phyloP scores from a whole-genome alignment of 2,113 vertebrate species.

The Notechis scutatus region DNA sequence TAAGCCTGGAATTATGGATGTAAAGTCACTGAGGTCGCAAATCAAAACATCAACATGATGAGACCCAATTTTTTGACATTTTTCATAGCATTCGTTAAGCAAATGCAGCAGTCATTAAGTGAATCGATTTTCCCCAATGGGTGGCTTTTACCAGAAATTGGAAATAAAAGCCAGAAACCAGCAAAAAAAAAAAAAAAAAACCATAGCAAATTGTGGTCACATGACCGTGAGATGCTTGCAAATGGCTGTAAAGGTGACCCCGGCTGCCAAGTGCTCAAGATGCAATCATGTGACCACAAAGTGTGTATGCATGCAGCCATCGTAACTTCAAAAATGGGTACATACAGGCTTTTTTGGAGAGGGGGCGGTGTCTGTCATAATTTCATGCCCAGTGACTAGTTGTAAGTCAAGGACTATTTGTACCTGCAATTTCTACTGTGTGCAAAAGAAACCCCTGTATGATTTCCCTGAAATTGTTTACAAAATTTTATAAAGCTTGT shows the following conservation, averaged over 20 bases:
- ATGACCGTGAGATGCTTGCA: not conserved
- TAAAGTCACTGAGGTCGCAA: not conserved
- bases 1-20: not conserved
- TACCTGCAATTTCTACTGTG: not conserved
- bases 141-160: not conserved
- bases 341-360: not conserved
- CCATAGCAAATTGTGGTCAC: not conserved
- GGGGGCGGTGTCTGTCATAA: not conserved
- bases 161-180: not conserved
- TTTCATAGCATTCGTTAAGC: not conserved
- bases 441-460: not conserved
- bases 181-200: not conserved
- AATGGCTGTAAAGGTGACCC: not conserved
- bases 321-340: not conserved
- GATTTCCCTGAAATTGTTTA: not conserved
- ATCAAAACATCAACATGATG: not conserved
- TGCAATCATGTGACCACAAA: not conserved
- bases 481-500: not conserved
- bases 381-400: not conserved
- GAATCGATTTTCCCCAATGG: not conserved
- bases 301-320: not conserved
- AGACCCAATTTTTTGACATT: not conserved
- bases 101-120: not conserved
- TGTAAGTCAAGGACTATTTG: not conserved
- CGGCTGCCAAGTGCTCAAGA: not conserved